Base-by-base conservation (phyloP, 2,797 vertebrate species). In the Podargus strigoides region DNA sequence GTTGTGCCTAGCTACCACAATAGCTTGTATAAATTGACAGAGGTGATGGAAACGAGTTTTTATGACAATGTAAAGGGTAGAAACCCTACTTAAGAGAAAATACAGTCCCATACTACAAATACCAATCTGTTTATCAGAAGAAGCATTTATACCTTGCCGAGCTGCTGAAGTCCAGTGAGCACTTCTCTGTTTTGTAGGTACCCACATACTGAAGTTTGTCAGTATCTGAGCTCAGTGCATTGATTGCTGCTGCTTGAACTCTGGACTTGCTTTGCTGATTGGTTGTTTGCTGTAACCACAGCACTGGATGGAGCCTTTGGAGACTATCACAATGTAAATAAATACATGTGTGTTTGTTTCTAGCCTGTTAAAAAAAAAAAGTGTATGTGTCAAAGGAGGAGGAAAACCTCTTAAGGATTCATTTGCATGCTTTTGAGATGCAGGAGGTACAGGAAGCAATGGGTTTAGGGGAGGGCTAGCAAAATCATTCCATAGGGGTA, bases 391-490 rank as follows among this genome's bases (percentile, higher is more conserved):
- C 76, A 95, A 93, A 90, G 91, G 81, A 85, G 37, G 67, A 52
- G 46, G 53, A 32, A 91, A 91, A 94, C 47, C 92, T 89, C 72
- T 93, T 76, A 77, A 67, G n/a, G 60, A 64, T 85, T 93, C 56
- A 70, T 94, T 94, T 96, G 49, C 89, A 90, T 94, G 4, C 56
- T 91, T 96, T 97, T 95, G 95, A 96, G 83, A 96, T 94, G 86
- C 83, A 95, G 64, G 84, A 88, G 41, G 72, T 77, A 82, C 89
- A 93, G 95, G 95, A 96, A 97, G 80, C 56, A 85, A 87, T 0
- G 50, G 56, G 36, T 72, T 92, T 89, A 80, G 77, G 81, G 77
- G 41, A 87, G 83, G 85, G 78, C 42, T 79, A 83, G 72, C 60
- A 82, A 87, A 93, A 83, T 90, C 50, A 32, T 91, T 94, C 56